Evolutionary conservation across 92 coral and sea anemone species (phyloP).

Genomic region (Isaurus tuberculatus): DNA sequence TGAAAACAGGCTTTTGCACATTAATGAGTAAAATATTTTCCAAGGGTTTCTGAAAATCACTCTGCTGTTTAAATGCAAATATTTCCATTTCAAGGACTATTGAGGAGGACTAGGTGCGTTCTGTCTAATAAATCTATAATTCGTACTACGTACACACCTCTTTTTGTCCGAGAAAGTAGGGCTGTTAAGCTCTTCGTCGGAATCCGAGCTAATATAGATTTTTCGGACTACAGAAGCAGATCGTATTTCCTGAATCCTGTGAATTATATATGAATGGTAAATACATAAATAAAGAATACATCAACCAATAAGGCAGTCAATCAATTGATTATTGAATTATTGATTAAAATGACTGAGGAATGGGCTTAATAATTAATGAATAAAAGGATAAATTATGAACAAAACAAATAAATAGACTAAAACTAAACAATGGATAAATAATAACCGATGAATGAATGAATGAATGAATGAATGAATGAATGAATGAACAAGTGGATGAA

Average conservation of each 20-base stretch:
- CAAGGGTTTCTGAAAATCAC: background rate
- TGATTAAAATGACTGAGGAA: background rate
- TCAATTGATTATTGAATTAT: slow-evolving; percentile 7
- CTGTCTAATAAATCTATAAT: background rate
- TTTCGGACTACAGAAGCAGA: slow-evolving; percentile 51
- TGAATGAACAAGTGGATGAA: too few species aligned
- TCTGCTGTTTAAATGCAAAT: background rate
- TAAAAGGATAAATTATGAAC: background rate
- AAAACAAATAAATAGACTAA: background rate
- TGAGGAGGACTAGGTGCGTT: background rate
- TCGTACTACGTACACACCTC: slow-evolving; percentile 39
- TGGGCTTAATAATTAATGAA: background rate
- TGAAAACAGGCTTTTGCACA: background rate
- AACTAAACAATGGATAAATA: background rate
- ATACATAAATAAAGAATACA: slow-evolving; percentile 21
- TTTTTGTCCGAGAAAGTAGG: slow-evolving; percentile 45
- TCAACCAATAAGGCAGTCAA: slow-evolving; percentile 10
- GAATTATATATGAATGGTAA: slow-evolving; percentile 19
- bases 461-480: background rate
- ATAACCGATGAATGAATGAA: background rate
- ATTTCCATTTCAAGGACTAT: background rate
- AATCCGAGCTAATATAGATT: slow-evolving; percentile 38
- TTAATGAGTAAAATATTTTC: background rate
- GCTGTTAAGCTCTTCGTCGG: slow-evolving; percentile 38
- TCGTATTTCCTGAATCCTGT: slow-evolving; percentile 24